These are phyloP conservation scores for Rugalucina vietnamica DNA, from an alignment of 2,888 invertebrate genomes.

Conservation along the genomic window DNA sequence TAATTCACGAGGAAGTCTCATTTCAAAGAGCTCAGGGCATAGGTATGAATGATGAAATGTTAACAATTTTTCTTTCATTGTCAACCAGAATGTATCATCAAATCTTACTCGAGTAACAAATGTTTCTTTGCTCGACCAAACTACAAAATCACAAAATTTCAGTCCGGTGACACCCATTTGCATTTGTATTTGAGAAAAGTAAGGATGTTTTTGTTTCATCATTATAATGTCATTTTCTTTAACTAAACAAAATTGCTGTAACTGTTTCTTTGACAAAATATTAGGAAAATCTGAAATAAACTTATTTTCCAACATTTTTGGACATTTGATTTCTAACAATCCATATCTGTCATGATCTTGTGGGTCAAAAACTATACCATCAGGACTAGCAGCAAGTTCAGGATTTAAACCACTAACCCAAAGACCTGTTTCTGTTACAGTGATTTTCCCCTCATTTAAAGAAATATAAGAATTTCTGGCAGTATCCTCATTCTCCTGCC, in stretches of 20 bases:
- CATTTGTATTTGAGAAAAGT: slow-evolving; percentile 19
- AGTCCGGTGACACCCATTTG: slow-evolving; percentile 9
- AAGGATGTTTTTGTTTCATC: background rate
- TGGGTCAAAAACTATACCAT: slow-evolving; percentile 5
- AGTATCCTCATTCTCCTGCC: too few species aligned
- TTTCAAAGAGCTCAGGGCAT: slow-evolving; percentile 10
- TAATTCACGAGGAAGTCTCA: slow-evolving; percentile 1
- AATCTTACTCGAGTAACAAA: background rate
- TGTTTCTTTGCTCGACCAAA: slow-evolving; percentile 11
- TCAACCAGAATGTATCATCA: background rate
- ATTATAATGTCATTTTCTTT: background rate
- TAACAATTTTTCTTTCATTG: background rate
- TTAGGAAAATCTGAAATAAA: too few species aligned
- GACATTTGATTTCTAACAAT: slow-evolving; percentile 16
- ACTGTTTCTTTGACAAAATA: too few species aligned
- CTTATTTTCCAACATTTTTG: slow-evolving; percentile 7
- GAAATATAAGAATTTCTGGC: too few species aligned
- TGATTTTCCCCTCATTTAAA: too few species aligned
- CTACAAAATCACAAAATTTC: slow-evolving; percentile 17
- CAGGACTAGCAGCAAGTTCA: slow-evolving; percentile 12
- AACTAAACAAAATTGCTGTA: too few species aligned
- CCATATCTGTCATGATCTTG: background rate
- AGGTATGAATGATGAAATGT: slow-evolving; percentile 11
- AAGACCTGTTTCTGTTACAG: too few species aligned
- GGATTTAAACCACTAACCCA: too few species aligned